Base-by-base conservation (phyloP, 2,888 invertebrate genomes). In the Campoletis raptor region DNA sequence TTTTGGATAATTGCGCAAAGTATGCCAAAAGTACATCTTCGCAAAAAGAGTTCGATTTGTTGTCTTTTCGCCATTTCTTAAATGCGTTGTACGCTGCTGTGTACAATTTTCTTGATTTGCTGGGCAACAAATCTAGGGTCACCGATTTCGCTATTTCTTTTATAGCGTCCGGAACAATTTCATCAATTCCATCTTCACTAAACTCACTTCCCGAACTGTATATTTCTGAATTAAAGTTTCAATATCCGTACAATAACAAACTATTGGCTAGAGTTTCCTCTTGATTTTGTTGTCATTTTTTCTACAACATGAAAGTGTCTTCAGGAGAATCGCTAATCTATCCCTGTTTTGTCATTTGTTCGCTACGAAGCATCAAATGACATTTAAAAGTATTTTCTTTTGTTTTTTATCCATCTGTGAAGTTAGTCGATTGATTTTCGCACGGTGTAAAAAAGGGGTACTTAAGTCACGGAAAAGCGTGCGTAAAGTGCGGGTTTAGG, bases 1-100 rank as follows among this genome's bases (percentile, higher is more conserved):
- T 88, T 57, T 87, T 54, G 24, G 89, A 74, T 30, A 91, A 70
- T 52, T 90, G 84, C 24, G 70, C 24, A 70, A 91, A 91, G 85
- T 91, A 90, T 30, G 30, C 30, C 30, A 30, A 3, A 30, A 30
- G 30, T 30, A 30, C 30, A 30, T 30, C 30, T 30, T 24, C 73
- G 78, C 30, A 88, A 9, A 40, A 67, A 40, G 40, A 40, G n/a
- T 83, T 70, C 1, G 36, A 36, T 18, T 69, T 54, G 21, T 70
- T 69, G 30, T 15, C 21, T 45, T 40, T 36, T 24, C 57, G 54
- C 70, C 83, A 77, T n/a, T 70, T 48, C 54, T 54, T 72, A 24
- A 81, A 81, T 36, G 72, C 40, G 30, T 30, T 30, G 30, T 30
- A 30, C 30, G 30, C 30, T 30, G 30, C 30, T 30, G 30, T 30